A percentile compares a stretch with the other conserved stretches of the same genome.
These are phyloP conservation scores for Tyto alba DNA, from an alignment of 2,113 vertebrate species.

Conservation along the genomic window DNA sequence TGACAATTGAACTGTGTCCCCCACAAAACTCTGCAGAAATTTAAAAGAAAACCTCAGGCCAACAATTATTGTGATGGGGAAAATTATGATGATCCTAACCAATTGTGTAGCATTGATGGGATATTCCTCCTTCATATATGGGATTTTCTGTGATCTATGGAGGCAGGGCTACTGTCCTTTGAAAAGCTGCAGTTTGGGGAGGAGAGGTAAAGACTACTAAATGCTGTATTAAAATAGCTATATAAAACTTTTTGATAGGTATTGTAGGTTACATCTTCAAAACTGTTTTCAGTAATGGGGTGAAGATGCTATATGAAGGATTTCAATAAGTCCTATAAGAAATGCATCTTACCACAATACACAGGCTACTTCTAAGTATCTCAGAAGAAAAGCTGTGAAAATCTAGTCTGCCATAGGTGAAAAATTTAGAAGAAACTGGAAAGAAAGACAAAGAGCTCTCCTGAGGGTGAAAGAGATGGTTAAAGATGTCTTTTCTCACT, in stretches of 20 bases:
- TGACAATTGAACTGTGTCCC: neutral
- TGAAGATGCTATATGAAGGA: neutral
- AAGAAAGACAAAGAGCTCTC: neutral
- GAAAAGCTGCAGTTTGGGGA: neutral
- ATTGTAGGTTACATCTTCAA: neutral
- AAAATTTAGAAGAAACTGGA: neutral
- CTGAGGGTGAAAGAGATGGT: neutral
- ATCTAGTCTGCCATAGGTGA: neutral
- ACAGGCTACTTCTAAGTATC: neutral
- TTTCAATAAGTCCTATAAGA: neutral
- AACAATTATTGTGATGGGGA: neutral
- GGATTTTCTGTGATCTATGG: neutral
- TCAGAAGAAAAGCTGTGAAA: neutral
- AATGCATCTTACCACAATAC: neutral
- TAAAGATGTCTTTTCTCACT: neutral
- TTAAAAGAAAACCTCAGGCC: neutral
- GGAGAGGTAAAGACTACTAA: neutral
- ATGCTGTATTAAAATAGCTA: neutral
- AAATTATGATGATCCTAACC: neutral
- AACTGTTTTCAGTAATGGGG: neutral
- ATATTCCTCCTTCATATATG: neutral
- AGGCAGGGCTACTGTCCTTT: neutral
- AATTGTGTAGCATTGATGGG: neutral
- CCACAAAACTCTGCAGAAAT: neutral
- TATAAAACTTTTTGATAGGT: neutral